phyloP scores from a whole-genome alignment of 2,113 vertebrate genomes.

The Amblyornis subalaris region DNA sequence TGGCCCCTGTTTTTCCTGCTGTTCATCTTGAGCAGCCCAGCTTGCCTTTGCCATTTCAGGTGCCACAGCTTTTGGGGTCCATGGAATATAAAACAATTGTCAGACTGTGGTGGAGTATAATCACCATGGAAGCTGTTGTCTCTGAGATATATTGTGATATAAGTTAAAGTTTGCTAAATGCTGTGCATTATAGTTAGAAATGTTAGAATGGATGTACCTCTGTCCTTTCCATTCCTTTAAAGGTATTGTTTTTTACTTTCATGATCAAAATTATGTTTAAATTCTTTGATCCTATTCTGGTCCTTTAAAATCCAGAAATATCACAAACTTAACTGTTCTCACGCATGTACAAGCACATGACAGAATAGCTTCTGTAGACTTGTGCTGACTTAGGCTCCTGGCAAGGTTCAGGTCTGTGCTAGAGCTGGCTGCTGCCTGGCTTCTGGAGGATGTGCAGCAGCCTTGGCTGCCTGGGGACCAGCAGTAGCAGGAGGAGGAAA shows the following conservation, averaged over 20 bases:
- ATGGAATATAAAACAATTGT: background rate
- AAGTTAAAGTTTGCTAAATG: background rate
- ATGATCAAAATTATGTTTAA: background rate
- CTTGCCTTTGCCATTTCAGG: background rate
- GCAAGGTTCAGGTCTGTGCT: background rate
- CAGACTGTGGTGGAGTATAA: background rate
- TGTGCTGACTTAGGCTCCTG: background rate
- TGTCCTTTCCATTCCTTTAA: background rate
- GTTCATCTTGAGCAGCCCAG: background rate
- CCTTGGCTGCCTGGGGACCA: background rate
- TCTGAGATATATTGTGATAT: background rate
- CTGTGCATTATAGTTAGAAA: background rate
- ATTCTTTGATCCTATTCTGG: background rate
- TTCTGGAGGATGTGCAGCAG: background rate
- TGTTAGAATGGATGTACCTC: background rate
- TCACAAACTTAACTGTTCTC: background rate
- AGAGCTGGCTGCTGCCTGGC: background rate
- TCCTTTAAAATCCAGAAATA: background rate
- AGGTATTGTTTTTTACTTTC: background rate
- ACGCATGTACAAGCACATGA: accelerated
- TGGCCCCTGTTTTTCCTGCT: background rate
- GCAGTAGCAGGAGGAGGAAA: background rate
- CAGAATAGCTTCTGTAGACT: background rate
- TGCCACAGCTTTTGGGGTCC: background rate
- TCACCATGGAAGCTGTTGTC: background rate